These are phyloP conservation scores for Amphipyra berbera DNA, from an alignment of 2,888 invertebrate genomes.

Conservation along the genomic window DNA sequence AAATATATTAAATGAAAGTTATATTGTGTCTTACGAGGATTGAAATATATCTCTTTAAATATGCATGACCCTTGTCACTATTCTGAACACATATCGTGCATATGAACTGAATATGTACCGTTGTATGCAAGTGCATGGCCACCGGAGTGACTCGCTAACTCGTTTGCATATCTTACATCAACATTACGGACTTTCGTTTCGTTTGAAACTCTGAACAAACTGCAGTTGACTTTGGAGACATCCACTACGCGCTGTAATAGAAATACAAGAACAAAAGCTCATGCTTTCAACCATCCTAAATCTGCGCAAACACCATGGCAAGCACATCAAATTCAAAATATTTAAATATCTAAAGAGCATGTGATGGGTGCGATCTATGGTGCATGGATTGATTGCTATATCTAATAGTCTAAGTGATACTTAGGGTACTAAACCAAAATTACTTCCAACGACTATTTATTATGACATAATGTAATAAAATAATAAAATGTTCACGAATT, in stretches of 20 bases:
- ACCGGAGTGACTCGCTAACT: conserved; percentile 77
- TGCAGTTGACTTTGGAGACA: conserved; percentile 83
- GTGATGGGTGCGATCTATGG: conserved; percentile 66
- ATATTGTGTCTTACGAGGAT: conserved; percentile 57
- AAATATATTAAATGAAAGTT: conserved; percentile 62
- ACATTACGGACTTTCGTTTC: conserved; percentile 76
- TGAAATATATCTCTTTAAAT: conserved; percentile 72
- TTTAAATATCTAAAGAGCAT: conserved; percentile 61
- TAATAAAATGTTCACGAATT: conserved; percentile 27
- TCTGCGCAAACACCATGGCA: conserved; percentile 68
- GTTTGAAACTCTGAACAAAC: conserved; percentile 76
- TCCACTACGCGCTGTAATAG: conserved; percentile 60
- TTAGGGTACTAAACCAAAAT: conserved; percentile 48
- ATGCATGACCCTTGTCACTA: conserved; percentile 72
- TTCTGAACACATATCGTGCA: conserved; percentile 73
- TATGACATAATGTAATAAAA: conserved; percentile 31
- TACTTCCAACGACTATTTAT: conserved; percentile 50
- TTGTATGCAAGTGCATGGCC: conserved; percentile 83
- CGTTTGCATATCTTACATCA: conserved; percentile 79
- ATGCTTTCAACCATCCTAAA: conserved; percentile 66
- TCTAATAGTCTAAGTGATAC: conserved; percentile 55
- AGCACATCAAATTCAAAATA: conserved; percentile 62
- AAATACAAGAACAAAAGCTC: conserved; percentile 62
- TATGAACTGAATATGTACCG: conserved; percentile 79
- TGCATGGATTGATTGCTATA: conserved; percentile 55